phyloP scores from a whole-genome alignment of 2,888 invertebrate genomes.

The Buathra laborator region DNA sequence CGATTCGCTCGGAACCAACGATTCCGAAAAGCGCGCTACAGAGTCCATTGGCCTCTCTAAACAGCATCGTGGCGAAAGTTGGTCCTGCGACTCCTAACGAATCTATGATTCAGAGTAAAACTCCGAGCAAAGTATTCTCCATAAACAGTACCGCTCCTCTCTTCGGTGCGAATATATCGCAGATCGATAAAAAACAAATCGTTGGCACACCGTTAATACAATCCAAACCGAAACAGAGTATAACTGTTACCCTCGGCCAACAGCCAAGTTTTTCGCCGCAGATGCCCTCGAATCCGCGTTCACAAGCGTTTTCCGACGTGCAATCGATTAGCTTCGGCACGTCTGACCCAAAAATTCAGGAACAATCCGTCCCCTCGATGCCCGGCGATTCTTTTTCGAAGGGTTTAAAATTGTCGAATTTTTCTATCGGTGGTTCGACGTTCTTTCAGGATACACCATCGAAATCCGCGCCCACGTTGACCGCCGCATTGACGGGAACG shows the following conservation, averaged over 20 bases:
- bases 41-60: slow-evolving; percentile 81
- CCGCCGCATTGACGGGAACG: slow-evolving; percentile 13
- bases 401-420: slow-evolving; percentile 37
- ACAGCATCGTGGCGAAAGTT: slow-evolving; percentile 82
- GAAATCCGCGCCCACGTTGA: slow-evolving; percentile 15
- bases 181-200: slow-evolving; percentile 69
- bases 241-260: slow-evolving; percentile 61
- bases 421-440: slow-evolving; percentile 42
- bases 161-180: slow-evolving; percentile 67
- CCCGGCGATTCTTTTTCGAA: slow-evolving; percentile 46
- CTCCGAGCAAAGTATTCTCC: slow-evolving; percentile 47
- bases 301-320: slow-evolving; percentile 69
- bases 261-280: slow-evolving; percentile 42
- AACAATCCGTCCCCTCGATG: slow-evolving; percentile 38
- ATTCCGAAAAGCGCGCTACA: slow-evolving; percentile 67
- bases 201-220: slow-evolving; percentile 15
- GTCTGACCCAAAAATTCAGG: slow-evolving; percentile 63
- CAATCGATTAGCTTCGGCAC: slow-evolving; percentile 71
- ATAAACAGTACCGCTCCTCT: slow-evolving; percentile 47
- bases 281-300: slow-evolving; percentile 60
- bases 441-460: slow-evolving; percentile 47
- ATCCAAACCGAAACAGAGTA: slow-evolving; percentile 67
- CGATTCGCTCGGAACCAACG: slow-evolving; percentile 30
- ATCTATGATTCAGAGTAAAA: slow-evolving; percentile 62
- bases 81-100: slow-evolving; percentile 68